A percentile compares a stretch with the other conserved stretches of the same genome.
These are phyloP conservation scores for Notolabrus celidotus DNA, from an alignment of 2,797 vertebrate species.

Conservation along the genomic window DNA sequence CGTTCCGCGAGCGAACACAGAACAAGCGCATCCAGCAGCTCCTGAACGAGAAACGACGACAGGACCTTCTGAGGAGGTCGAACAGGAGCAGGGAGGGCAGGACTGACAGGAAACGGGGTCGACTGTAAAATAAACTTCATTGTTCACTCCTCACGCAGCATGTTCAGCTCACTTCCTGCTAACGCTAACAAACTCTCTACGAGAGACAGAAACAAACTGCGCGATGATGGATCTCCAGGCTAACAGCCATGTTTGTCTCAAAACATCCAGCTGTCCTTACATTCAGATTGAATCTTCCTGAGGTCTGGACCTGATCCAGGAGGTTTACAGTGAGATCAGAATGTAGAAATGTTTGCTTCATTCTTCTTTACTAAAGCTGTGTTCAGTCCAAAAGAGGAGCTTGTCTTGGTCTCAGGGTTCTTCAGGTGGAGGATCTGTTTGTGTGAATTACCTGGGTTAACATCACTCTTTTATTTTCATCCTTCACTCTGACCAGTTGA, in stretches of 20 bases:
- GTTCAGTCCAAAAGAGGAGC: background rate
- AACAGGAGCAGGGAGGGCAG: constrained; percentile 39
- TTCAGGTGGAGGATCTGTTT: no score
- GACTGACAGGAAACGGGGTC: constrained; percentile 16
- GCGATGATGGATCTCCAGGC: background rate
- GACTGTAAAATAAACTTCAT: constrained; percentile 15
- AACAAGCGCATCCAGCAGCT: constrained; percentile 96
- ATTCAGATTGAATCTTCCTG: background rate
- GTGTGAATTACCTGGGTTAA: no score
- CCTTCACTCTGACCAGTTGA: no score
- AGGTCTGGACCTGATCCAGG: no score
- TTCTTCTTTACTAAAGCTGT: background rate
- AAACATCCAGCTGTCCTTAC: background rate
- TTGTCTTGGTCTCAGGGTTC: background rate
- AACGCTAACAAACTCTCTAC: constrained; percentile 27
- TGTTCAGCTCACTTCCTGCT: constrained; percentile 28
- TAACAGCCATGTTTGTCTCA: no score
- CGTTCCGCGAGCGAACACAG: constrained; percentile 89
- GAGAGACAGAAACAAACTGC: constrained; percentile 36
- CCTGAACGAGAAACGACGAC: constrained; percentile 89
- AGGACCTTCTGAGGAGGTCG: constrained; percentile 65
- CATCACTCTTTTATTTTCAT: no score
- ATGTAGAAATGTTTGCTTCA: background rate
- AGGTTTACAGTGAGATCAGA: background rate
- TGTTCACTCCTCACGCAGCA: constrained; percentile 14